These are phyloP conservation scores for Stercorarius parasiticus DNA, from an alignment of 2,113 vertebrate species.

Conservation along the genomic window DNA sequence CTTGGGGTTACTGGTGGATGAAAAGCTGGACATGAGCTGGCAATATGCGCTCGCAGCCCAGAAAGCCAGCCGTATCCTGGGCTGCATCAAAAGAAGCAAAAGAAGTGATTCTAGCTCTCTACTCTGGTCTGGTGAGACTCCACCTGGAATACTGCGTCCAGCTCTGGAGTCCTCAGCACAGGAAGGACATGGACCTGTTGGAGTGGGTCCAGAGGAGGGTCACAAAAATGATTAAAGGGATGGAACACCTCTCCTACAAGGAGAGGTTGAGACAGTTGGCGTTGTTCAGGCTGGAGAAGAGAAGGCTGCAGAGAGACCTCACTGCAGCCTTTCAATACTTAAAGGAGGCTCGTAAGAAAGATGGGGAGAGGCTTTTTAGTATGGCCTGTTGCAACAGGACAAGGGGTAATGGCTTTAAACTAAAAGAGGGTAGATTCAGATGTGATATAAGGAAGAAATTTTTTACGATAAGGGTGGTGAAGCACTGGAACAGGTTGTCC, in stretches of 20 bases:
- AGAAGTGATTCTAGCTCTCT: not conserved
- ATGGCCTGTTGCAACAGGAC: not conserved
- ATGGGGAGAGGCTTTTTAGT: not conserved
- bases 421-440: not conserved
- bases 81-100: fast-evolving
- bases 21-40: not conserved
- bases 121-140: not conserved
- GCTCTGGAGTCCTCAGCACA: not conserved
- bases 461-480: not conserved
- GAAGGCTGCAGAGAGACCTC: fast-evolving
- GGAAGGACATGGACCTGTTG: not conserved
- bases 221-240: too few relatives aligned
- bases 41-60: fast-evolving
- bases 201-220: not conserved
- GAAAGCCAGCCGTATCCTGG: fast-evolving
- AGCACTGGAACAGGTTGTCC: not conserved
- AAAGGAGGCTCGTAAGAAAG: not conserved
- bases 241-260: not conserved
- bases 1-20: fast-evolving
- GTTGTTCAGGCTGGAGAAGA: not conserved
- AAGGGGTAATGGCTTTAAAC: not conserved
- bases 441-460: not conserved
- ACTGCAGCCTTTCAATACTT: not conserved
- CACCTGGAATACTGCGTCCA: not conserved
- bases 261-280: not conserved